Evolutionary conservation across 2,888 invertebrate genomes (phyloP).

Genomic region (Yponomeuta plumbellus): DNA sequence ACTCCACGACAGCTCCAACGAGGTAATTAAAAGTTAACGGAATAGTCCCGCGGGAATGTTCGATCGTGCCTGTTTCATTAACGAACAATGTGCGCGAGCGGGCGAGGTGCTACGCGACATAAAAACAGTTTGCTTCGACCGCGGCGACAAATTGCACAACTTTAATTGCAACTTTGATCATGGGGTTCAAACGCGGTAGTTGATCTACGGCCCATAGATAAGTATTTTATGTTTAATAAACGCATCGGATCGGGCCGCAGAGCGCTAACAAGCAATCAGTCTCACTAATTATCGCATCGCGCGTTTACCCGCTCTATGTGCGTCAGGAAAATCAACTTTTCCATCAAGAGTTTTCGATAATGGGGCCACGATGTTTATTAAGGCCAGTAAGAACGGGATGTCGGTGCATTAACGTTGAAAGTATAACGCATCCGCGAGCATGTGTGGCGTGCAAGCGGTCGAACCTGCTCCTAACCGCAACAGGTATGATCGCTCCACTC

Average conservation of each 20-base stretch:
- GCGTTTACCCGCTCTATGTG: background rate
- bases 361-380: slow-evolving; percentile 25
- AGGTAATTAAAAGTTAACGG: slow-evolving; percentile 49
- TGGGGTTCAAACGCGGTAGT: background rate
- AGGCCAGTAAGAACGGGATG: slow-evolving; percentile 45
- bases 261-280: slow-evolving; percentile 9
- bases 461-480: slow-evolving; percentile 13
- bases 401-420: slow-evolving; percentile 64
- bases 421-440: slow-evolving; percentile 70
- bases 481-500: slow-evolving; percentile 7
- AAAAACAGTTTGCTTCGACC: background rate
- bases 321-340: slow-evolving; percentile 9
- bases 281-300: slow-evolving; percentile 7
- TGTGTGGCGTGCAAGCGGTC: slow-evolving; percentile 47
- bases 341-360: slow-evolving; percentile 15
- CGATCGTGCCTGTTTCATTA: slow-evolving; percentile 27
- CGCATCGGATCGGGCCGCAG: background rate
- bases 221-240: background rate
- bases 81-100: slow-evolving; percentile 25
- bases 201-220: background rate
- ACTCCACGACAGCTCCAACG: slow-evolving; percentile 31
- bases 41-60: slow-evolving; percentile 27
- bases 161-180: background rate
- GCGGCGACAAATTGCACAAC: background rate
- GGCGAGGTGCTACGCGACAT: background rate